Percentiles rank a stretch among this genome's conserved stretches.
Evolutionary conservation across 2,888 invertebrate species (phyloP).

Genomic region (Pterostichus niger): DNA sequence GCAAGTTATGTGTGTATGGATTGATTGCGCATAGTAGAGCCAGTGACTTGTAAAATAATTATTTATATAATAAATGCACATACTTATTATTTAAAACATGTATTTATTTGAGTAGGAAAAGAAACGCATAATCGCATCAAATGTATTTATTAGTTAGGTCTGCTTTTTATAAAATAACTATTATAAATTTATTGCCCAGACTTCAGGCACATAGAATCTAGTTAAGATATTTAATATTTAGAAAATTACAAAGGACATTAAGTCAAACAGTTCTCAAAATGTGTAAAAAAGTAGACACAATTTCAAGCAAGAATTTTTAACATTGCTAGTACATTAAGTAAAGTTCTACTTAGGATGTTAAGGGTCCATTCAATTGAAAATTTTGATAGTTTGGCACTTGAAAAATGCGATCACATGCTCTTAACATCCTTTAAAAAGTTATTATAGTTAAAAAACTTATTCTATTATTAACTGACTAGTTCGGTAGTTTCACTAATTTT

Average conservation of each 20-base stretch:
- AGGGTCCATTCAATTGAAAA: not conserved
- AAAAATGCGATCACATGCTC: no score
- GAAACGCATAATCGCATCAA: constrained; percentile 28
- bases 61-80: constrained; percentile 44
- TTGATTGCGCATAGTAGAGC: not conserved
- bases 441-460: constrained; percentile 4
- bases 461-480: constrained; percentile 9
- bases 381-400: constrained; percentile 5
- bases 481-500: not conserved
- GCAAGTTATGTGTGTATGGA: not conserved
- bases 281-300: not conserved
- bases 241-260: constrained; percentile 43
- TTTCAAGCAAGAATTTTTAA: constrained; percentile 9
- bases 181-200: constrained; percentile 64
- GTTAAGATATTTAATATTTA: constrained; percentile 27
- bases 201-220: constrained; percentile 60
- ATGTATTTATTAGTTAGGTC: constrained; percentile 58
- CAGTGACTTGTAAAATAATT: constrained; percentile 20
- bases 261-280: constrained; percentile 6
- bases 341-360: not conserved
- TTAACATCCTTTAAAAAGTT: not conserved
- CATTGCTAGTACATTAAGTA: constrained; percentile 9
- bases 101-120: not conserved
- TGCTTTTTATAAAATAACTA: constrained; percentile 62
- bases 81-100: not conserved